A percentile compares a stretch with the other conserved stretches of the same genome.
Evolutionary conservation across 2,113 vertebrate species (phyloP).

Genomic region (Cavia aperea): DNA sequence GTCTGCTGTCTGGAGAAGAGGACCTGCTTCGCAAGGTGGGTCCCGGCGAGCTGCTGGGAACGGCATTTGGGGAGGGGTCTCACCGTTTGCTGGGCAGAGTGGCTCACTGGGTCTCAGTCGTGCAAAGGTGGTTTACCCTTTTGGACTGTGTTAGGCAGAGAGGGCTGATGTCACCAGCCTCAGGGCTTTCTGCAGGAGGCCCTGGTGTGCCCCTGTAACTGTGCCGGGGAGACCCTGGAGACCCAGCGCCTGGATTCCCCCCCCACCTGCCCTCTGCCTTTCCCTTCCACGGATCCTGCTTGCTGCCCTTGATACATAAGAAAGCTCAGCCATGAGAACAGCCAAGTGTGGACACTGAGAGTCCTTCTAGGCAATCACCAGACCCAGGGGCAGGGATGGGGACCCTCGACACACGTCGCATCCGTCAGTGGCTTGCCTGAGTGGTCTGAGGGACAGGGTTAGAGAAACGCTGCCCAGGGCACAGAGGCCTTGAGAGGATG

Average conservation of each 20-base stretch:
- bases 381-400: neutral
- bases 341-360: neutral
- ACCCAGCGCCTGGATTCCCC: neutral
- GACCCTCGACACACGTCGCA: accelerated
- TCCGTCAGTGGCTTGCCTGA: neutral
- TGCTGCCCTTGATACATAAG: neutral
- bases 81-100: neutral
- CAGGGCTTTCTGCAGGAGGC: neutral
- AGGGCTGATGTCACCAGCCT: too few species aligned
- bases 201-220: accelerated
- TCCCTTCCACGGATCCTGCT: neutral
- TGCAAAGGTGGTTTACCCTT: neutral
- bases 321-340: neutral
- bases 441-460: neutral
- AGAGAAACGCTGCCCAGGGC: too few species aligned
- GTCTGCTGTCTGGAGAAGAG: neutral
- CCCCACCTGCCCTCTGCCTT: accelerated
- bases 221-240: neutral
- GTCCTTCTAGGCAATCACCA: neutral
- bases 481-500: neutral
- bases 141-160: neutral
- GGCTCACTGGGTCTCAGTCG: neutral
- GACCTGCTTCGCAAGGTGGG: neutral
- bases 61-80: neutral
- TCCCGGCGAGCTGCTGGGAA: neutral